Conservation (phyloP, 2,888 invertebrate genomes). For the Anthrax anthrax region DNA sequence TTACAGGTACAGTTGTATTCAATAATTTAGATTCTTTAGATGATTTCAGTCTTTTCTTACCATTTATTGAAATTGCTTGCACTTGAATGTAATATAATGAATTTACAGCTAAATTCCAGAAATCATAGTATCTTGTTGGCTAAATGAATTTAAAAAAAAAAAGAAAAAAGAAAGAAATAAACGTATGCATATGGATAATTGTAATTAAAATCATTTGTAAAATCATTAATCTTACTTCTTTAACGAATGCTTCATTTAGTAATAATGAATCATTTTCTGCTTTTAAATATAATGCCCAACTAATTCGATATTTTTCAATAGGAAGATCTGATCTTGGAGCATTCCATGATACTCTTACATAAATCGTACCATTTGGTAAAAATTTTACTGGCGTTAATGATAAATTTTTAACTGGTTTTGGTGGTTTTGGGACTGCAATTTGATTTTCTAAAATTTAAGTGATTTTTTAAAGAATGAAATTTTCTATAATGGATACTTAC, state of each 20-base stretch:
- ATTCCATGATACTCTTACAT: conserved; percentile 50
- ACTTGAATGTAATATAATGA: conserved; percentile 67
- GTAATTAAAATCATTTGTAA: neutral
- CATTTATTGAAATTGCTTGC: conserved; percentile 57
- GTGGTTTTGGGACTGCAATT: conserved; percentile 27
- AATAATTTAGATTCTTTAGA: conserved; percentile 55
- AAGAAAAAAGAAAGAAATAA: neutral
- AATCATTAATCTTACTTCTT: conserved; percentile 20
- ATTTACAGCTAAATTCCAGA: conserved; percentile 49
- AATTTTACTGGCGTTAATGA: conserved; percentile 17
- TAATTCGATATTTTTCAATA: conserved; percentile 55
- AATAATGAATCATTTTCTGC: conserved; percentile 34
- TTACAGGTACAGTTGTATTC: conserved; percentile 42
- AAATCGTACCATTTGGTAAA: conserved; percentile 35
- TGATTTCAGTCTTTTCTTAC: conserved; percentile 50
- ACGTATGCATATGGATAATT: too few species aligned
- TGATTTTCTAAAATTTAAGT: conserved; percentile 11
- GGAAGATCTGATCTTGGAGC: conserved; percentile 57
- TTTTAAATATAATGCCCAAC: conserved; percentile 55
- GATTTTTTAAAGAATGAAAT: conserved; percentile 1
- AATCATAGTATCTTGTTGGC: conserved; percentile 48
- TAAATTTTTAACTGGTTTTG: conserved; percentile 26
- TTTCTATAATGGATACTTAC: conserved; percentile 19
- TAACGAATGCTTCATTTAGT: conserved; percentile 24
- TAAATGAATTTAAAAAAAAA: conserved; percentile 25